Base-by-base conservation (phyloP, 92 coral and sea anemone genomes). In the Phymanthus crucifer region DNA sequence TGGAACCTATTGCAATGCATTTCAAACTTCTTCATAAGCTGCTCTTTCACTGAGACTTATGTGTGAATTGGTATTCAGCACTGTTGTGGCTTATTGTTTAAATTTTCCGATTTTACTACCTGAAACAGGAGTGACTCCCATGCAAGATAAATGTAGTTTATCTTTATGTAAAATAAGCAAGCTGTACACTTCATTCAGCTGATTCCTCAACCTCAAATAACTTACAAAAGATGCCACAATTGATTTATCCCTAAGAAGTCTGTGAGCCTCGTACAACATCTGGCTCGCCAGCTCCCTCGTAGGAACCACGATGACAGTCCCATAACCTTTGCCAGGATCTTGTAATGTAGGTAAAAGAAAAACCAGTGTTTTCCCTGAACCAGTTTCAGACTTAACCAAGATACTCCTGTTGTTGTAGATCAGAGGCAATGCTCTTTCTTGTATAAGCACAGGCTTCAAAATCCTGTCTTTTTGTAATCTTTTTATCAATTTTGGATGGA, bases 201-300 rank as follows among this genome's bases (percentile, higher is more conserved):
- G n/a, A n/a, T n/a, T n/a, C n/a, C n/a, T n/a, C n/a, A n/a, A n/a
- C n/a, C n/a, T n/a, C 14, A 18, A 14, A 1, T 3, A 5, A 84
- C 97, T 90, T 74, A 93, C 97, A 93, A 90, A 90, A 52, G 97
- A 93, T 29, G 90, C 88, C 74, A 83, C 94, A 68, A 90, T 78
- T 31, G 91, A 71, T 68, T 90, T 93, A 72, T 93, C 91, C 5
- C 90, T 83, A 71, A 93, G 92, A 58, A 93, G 75, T 4, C 92
- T 72, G 71, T 85, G 93, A 8, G 92, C 92, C 82, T 93, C 92
- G 58, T 81, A 93, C 83, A 90, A 66, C 97, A 93, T 85, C 58
- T 93, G 97, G 79, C 97, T 90, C 5, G 97, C 93, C 32, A 93
- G 83, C 74, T 93, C 97, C 80, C 97, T 71, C 4, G 97, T 93